Evolutionary conservation across 2,888 invertebrate species (phyloP).

Genomic region (Taphrorychus bicolor): DNA sequence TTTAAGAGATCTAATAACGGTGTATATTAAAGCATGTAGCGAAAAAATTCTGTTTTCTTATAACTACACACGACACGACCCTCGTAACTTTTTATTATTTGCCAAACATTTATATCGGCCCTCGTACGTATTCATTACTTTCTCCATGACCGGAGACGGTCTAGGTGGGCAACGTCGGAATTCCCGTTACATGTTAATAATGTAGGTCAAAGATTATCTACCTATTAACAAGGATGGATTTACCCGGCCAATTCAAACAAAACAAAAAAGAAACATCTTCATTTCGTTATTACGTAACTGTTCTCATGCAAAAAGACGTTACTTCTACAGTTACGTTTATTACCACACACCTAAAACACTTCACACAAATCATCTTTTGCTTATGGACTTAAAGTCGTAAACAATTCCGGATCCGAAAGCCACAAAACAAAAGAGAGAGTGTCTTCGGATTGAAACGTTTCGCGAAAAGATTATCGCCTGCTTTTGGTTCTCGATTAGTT

Average conservation of each 20-base stretch:
- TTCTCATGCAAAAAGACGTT: background rate
- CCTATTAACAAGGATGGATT: too few species aligned
- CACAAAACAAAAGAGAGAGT: constrained; percentile 4
- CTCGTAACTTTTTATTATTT: too few species aligned
- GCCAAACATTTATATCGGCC: background rate
- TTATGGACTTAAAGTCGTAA: background rate
- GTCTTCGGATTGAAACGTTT: background rate
- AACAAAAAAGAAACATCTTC: background rate
- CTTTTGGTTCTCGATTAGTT: background rate
- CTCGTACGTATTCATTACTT: background rate
- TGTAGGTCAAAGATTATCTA: background rate
- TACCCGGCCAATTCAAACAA: too few species aligned
- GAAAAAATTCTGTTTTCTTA: too few species aligned
- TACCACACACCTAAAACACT: background rate
- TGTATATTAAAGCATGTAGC: too few species aligned
- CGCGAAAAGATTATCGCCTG: background rate
- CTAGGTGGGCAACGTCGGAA: background rate
- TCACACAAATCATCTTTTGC: background rate
- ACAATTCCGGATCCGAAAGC: background rate
- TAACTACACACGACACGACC: too few species aligned
- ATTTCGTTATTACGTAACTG: background rate
- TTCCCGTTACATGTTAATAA: background rate
- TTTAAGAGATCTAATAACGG: too few species aligned
- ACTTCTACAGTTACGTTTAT: background rate
- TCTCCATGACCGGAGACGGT: background rate